phyloP scores from a whole-genome alignment of 2,888 invertebrate species.

The Ariolimax columbianus region DNA sequence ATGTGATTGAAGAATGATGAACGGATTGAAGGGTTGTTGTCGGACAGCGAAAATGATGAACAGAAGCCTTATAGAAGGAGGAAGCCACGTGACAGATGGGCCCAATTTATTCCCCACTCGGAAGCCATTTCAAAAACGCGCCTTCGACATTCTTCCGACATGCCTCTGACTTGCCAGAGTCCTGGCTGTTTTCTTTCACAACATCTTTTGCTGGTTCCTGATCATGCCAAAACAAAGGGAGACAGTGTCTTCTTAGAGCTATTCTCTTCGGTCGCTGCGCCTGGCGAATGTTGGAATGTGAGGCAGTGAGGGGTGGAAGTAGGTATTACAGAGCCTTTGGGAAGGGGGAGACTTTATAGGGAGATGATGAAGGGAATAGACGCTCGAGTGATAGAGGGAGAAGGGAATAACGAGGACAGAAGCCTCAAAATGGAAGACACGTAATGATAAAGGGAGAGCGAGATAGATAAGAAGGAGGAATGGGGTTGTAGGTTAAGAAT shows the following conservation, averaged over 20 bases:
- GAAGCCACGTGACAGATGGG: neutral
- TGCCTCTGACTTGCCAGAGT: neutral
- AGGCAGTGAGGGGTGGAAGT: neutral
- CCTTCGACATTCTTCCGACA: neutral
- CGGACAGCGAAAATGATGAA: neutral
- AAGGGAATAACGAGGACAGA: too few species aligned
- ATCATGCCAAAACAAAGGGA: neutral
- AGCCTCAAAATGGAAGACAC: too few species aligned
- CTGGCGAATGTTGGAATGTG: neutral
- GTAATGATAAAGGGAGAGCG: neutral
- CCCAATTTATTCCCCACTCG: neutral
- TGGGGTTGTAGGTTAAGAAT: neutral
- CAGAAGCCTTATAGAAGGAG: neutral
- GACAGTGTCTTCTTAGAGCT: neutral
- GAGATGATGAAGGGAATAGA: too few species aligned
- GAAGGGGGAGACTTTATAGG: too few species aligned
- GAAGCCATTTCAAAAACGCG: neutral
- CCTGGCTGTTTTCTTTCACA: neutral
- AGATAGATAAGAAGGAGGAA: neutral
- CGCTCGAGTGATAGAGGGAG: too few species aligned
- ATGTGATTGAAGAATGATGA: too few species aligned
- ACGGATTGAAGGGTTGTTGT: too few species aligned
- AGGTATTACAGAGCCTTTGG: too few species aligned
- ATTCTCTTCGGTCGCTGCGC: neutral
- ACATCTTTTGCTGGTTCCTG: neutral